phyloP scores from a whole-genome alignment of 1,140 invertebrate genomes.

The Pteromalus puparum region DNA sequence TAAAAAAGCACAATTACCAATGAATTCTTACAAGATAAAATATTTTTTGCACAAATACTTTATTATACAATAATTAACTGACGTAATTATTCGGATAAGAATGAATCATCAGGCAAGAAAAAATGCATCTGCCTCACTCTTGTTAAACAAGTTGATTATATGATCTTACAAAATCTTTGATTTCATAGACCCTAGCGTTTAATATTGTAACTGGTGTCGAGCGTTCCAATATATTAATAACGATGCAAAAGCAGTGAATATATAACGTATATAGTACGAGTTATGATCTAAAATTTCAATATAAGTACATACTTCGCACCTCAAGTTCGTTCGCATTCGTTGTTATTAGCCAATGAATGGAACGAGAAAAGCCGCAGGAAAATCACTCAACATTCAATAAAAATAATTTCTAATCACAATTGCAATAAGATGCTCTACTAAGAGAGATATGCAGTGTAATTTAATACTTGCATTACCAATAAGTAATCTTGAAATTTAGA shows the following conservation, averaged over 20 bases:
- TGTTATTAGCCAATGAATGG: not conserved
- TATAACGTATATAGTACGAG: not conserved
- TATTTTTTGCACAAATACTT: constrained; percentile 6
- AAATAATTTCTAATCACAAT: not conserved
- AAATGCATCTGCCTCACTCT: not conserved
- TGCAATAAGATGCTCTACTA: not conserved
- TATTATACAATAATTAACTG: constrained; percentile 7
- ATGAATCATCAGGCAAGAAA: not conserved
- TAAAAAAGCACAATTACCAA: too few relatives aligned
- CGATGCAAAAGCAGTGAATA: not conserved
- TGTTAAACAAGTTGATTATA: not conserved
- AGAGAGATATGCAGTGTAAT: constrained; percentile 21
- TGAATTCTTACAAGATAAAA: not conserved
- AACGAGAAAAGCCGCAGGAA: constrained; percentile 29
- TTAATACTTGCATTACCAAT: not conserved
- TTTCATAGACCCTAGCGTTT: not conserved
- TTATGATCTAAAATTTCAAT: constrained; percentile 17
- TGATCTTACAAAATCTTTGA: not conserved
- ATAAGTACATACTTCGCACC: constrained; percentile 32
- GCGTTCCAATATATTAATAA: not conserved
- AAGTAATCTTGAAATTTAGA: too few relatives aligned
- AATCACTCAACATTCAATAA: not conserved
- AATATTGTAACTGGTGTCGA: not conserved
- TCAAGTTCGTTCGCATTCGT: constrained; percentile 23
- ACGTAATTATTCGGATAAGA: not conserved